These are phyloP conservation scores for Drepana arcuata DNA, from an alignment of 1,140 invertebrate species.

Conservation along the genomic window DNA sequence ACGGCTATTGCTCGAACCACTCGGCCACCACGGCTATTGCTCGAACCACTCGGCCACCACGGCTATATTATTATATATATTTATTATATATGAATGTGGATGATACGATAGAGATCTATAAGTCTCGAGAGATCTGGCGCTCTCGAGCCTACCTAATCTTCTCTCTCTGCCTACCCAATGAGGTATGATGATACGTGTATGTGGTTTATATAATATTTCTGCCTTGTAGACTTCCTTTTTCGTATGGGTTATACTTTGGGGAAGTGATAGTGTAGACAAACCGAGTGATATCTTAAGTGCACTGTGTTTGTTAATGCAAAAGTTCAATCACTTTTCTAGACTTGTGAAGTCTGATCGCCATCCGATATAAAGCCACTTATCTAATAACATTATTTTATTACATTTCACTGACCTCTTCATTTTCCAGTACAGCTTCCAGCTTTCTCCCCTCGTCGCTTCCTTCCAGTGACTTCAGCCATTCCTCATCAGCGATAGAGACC, in stretches of 20 bases:
- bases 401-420: constrained; percentile 61
- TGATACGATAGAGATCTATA: too few species aligned
- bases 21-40: too few species aligned
- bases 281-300: neutral
- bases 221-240: neutral
- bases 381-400: constrained; percentile 1
- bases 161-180: neutral
- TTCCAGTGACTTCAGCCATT: constrained; percentile 72
- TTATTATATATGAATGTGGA: too few species aligned
- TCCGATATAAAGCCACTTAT: neutral
- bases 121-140: neutral
- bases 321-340: neutral
- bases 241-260: neutral
- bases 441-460: constrained; percentile 66
- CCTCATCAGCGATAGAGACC: constrained; percentile 42
- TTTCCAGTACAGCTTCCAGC: constrained; percentile 60
- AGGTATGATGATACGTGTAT: too few species aligned
- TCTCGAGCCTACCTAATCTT: neutral
- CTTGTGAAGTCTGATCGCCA: too few species aligned
- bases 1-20: too few species aligned
- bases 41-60: too few species aligned
- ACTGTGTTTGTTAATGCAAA: neutral
- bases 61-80: too few species aligned
- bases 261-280: neutral
- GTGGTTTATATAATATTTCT: too few species aligned